phyloP scores from a whole-genome alignment of 2,113 vertebrate species.

The Takifugu flavidus region DNA sequence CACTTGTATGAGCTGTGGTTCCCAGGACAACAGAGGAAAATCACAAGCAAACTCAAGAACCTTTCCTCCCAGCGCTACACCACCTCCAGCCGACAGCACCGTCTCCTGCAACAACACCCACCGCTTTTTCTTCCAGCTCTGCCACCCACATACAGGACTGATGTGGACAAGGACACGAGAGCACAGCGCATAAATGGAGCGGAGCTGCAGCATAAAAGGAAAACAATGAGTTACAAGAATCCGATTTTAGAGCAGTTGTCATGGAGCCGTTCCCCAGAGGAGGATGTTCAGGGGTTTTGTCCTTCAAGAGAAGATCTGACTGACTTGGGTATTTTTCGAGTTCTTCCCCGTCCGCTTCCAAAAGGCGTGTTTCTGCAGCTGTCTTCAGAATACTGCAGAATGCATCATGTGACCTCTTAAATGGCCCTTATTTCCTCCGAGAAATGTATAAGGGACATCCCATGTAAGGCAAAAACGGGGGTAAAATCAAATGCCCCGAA shows the following conservation, averaged over 20 bases:
- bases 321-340: too few species aligned
- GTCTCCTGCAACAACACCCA: background rate
- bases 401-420: too few species aligned
- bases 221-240: background rate
- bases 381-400: too few species aligned
- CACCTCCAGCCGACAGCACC: slow-evolving; percentile 65
- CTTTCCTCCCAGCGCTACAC: slow-evolving; percentile 79
- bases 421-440: too few species aligned
- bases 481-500: too few species aligned
- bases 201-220: background rate
- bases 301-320: too few species aligned
- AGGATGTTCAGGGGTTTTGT: too few species aligned
- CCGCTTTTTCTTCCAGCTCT: background rate
- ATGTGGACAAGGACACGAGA: background rate
- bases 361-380: background rate
- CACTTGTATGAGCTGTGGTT: slow-evolving; percentile 83
- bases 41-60: slow-evolving; percentile 82
- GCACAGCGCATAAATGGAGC: background rate
- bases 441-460: too few species aligned
- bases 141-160: background rate
- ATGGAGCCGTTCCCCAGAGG: too few species aligned
- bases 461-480: too few species aligned
- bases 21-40: slow-evolving; percentile 80
- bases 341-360: background rate
- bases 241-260: too few species aligned